A percentile compares a stretch with the other conserved stretches of the same genome.
Conservation (phyloP, 92 coral and sea anemone genomes). For the Pocillopora grandis region DNA sequence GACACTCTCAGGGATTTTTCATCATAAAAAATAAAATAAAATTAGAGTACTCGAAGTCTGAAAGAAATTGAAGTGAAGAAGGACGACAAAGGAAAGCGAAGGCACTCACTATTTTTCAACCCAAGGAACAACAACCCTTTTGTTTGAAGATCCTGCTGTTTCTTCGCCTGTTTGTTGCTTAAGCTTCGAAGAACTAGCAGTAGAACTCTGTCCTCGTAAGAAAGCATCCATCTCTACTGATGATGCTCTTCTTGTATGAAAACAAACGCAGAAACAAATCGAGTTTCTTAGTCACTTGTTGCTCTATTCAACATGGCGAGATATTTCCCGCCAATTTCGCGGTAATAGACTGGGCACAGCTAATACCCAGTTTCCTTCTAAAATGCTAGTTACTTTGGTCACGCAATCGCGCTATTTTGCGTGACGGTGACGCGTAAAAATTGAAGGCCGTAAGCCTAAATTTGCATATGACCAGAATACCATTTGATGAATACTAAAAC, state of each 20-base stretch:
- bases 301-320: slow-evolving; percentile 7
- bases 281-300: not conserved
- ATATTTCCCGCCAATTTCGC: slow-evolving; percentile 58
- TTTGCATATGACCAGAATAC: slow-evolving; percentile 1
- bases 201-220: slow-evolving; percentile 74
- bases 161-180: slow-evolving; percentile 67
- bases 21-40: too few species aligned
- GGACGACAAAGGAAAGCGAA: too few species aligned
- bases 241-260: not conserved
- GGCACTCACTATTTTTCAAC: slow-evolving; percentile 97
- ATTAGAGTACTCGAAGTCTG: not conserved
- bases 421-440: slow-evolving; percentile 1
- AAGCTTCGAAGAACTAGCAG: slow-evolving; percentile 61
- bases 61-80: not conserved
- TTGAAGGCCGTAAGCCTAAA: not conserved
- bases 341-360: slow-evolving; percentile 10
- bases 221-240: slow-evolving; percentile 78
- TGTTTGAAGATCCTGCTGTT: slow-evolving; percentile 64
- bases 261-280: not conserved
- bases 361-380: not conserved
- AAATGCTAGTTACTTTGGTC: not conserved
- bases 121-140: slow-evolving; percentile 82
- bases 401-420: not conserved
- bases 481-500: not conserved
- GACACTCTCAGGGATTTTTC: too few species aligned